These are phyloP conservation scores for Sebastes hopkinsi DNA, from an alignment of 2,797 vertebrate genomes.

Conservation along the genomic window DNA sequence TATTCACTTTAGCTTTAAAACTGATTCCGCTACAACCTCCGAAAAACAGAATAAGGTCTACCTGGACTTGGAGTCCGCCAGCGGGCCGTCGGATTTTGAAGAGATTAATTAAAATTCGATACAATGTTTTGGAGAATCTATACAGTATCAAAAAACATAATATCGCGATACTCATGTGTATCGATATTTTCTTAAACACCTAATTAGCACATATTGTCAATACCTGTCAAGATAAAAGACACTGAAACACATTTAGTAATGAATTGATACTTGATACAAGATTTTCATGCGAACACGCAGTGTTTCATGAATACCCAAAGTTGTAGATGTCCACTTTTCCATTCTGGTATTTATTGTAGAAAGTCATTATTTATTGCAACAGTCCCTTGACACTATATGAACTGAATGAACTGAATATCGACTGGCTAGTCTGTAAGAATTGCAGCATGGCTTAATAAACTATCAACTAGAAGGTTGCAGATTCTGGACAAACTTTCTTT, in stretches of 20 bases:
- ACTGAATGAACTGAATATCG: too few species aligned
- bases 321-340: neutral
- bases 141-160: too few species aligned
- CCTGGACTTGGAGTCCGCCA: too few species aligned
- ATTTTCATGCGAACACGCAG: neutral
- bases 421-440: slow-evolving; percentile 73
- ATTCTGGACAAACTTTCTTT: neutral
- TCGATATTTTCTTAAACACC: too few species aligned
- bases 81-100: too few species aligned
- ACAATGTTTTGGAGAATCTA: too few species aligned
- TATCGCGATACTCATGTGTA: too few species aligned
- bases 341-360: slow-evolving; percentile 63
- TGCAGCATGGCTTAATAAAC: neutral
- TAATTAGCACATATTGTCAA: neutral
- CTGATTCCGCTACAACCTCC: too few species aligned
- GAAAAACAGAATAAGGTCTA: too few species aligned
- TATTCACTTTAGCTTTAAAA: too few species aligned
- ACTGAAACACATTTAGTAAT: neutral
- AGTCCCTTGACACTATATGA: neutral
- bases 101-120: too few species aligned
- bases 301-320: neutral
- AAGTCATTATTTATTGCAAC: slow-evolving; percentile 58
- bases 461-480: neutral
- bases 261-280: neutral
- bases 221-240: neutral